Evolutionary conservation across 2,888 invertebrate species (phyloP), one percentile per base, ranked within the genome.

Genomic region (Sesia bembeciformis): DNA sequence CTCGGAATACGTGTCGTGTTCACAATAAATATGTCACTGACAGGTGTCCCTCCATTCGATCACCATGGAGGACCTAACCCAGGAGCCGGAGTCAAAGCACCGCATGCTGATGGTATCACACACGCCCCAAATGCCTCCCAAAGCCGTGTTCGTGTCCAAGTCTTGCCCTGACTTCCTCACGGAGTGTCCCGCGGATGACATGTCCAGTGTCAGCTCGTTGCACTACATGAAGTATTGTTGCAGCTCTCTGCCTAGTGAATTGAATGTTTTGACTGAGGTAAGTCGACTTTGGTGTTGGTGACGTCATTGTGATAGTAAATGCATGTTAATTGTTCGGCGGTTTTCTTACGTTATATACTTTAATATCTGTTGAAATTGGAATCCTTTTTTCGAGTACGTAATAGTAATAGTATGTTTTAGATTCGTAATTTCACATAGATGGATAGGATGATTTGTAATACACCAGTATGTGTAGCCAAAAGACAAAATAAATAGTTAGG

Each of bases 31-130:
- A 23, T 5, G 2, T 0, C 23, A 23, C 23, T 23, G 23, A 23
- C 65, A 93, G 91, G 93, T 96, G 7, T 94, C 96, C 0, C 85
- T 98, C 4, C 93, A 95, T 62, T 96, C 97, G 0, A 91, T 98
- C 39, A 91, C 95, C 3, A 96, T 98, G 95, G 97, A 98, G 78
- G 98, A 98, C 83, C 90, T 98, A 3, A 91, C 95, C 4, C 94
- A 95, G 69, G 92, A 94, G 3, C 91, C 92, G 38, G 94, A 94
- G 50, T 95, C 96, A 0, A 93, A 93, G 65, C 95, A 96, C 81
- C 92, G 97, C 42, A 93, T 93, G 74, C 94, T 98, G 91, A 95
- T 98, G 77, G 92, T 94, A 59, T 96, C 96, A 0, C 93, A 89
- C 83, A 72, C 84, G 58, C 79, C 83, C 57, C 91, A 62, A 74